Base-by-base conservation (phyloP, 2,888 invertebrate species). In the Amitus sp. region DNA sequence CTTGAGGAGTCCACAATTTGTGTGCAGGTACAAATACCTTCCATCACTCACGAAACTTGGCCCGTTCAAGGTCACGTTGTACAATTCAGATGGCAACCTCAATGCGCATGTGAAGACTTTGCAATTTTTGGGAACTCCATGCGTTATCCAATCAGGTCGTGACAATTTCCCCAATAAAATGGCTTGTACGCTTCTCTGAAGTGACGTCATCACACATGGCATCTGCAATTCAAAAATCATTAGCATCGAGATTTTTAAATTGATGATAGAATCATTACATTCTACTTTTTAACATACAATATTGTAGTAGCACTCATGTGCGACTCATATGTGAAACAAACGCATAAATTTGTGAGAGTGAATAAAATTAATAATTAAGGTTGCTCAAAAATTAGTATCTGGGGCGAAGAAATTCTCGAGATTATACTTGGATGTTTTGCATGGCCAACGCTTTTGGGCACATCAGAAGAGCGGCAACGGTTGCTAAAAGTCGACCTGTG, bases 171-270 rank as follows among this genome's bases (percentile, higher is more conserved):
- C 95, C 27, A 96, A 86, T 49, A 96, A 87, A 47, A 95, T 92
- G 46, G 94, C 92, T 75, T 95, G 92, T 3, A 96, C 93, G 79
- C 95, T 95, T 71, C 93, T 87, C 84, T 97, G 96, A 17, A 96
- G 86, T 18, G 91, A 88, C 34, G 91, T 91, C 71, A 97, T 82
- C 33, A 96, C 95, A 23, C 88, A 87, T 48, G 97, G 96, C 85
- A 94, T 87, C 91, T 92, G 77, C 34, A 83, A 78, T 39, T 43
- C n/a, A 27, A 43, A 23, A 20, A 42, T n/a, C n/a, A n/a, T n/a
- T n/a, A n/a, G n/a, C n/a, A n/a, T n/a, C n/a, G n/a, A n/a, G n/a
- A n/a, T n/a, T n/a, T n/a, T n/a, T n/a, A n/a, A n/a, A n/a, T n/a
- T n/a, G n/a, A n/a, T n/a, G n/a, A n/a, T n/a, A n/a, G n/a, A n/a